Conservation (phyloP, 2,888 invertebrate species). For the Doris montereyensis region DNA sequence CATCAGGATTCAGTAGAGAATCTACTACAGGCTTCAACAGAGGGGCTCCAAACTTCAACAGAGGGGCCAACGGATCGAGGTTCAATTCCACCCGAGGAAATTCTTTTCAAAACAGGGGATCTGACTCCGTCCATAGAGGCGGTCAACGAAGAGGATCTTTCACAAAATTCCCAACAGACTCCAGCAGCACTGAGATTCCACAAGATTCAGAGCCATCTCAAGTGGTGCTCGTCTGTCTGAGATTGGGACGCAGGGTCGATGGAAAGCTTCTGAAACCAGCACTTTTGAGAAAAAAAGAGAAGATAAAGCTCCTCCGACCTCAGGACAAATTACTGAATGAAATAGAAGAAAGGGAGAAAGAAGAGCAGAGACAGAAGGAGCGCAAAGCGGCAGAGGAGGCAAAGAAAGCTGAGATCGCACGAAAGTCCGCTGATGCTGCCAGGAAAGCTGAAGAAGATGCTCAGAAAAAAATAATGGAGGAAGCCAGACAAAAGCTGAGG, state of each 20-base stretch:
- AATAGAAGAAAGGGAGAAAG: slow-evolving; percentile 33
- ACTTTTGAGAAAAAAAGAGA: neutral
- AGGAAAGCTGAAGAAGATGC: slow-evolving; percentile 24
- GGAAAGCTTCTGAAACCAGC: neutral
- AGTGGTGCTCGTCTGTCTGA: too few species aligned
- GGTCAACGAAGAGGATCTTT: too few species aligned
- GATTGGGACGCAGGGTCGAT: neutral
- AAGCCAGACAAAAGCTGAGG: too few species aligned
- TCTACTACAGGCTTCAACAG: neutral
- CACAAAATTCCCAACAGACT: too few species aligned
- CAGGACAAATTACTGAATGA: slow-evolving; percentile 39
- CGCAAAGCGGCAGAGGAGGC: slow-evolving; percentile 22
- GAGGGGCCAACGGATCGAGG: neutral
- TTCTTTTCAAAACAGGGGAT: neutral
- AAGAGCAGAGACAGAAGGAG: neutral
- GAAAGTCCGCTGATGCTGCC: neutral
- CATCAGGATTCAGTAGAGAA: neutral
- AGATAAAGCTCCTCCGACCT: slow-evolving; percentile 31
- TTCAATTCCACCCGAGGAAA: neutral
- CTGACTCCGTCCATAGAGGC: neutral
- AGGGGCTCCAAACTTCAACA: neutral
- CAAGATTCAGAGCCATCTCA: too few species aligned
- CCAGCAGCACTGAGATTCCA: too few species aligned
- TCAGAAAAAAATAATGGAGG: slow-evolving; percentile 3
- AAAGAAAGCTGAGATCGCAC: neutral